phyloP scores from a whole-genome alignment of 2,888 invertebrate genomes.

The Steromphala cineraria region DNA sequence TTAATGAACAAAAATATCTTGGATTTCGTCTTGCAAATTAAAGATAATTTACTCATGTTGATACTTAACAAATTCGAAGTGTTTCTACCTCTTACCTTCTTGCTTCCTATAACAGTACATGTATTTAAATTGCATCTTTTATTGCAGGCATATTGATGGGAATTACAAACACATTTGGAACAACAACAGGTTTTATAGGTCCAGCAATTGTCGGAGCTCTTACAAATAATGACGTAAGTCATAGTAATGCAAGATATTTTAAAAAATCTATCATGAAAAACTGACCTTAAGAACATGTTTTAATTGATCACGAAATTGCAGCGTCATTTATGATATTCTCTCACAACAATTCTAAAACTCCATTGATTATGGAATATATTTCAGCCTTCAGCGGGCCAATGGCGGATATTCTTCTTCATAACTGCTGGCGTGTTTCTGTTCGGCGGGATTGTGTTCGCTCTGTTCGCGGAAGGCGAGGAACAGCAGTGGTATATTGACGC shows the following conservation, averaged over 20 bases:
- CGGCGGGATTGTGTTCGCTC: conserved; percentile 7
- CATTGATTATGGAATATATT: too few species aligned
- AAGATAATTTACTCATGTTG: too few species aligned
- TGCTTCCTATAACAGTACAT: too few species aligned
- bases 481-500: neutral
- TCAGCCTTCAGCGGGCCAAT: conserved; percentile 15
- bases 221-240: conserved; percentile 22
- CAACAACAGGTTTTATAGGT: conserved; percentile 27
- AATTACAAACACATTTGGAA: conserved; percentile 27
- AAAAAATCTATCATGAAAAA: too few species aligned
- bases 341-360: too few species aligned
- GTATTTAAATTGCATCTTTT: neutral
- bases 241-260: too few species aligned
- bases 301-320: too few species aligned
- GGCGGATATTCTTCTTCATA: conserved; percentile 26
- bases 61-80: too few species aligned
- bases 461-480: neutral
- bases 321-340: neutral
- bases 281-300: too few species aligned
- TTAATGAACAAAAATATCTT: too few species aligned
- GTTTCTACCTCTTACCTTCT: too few species aligned
- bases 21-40: too few species aligned
- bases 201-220: conserved; percentile 23
- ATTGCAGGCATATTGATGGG: conserved; percentile 27
- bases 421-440: conserved; percentile 12